Base-by-base conservation (phyloP, 1,140 invertebrate species). In the Lepidurus packardi region DNA sequence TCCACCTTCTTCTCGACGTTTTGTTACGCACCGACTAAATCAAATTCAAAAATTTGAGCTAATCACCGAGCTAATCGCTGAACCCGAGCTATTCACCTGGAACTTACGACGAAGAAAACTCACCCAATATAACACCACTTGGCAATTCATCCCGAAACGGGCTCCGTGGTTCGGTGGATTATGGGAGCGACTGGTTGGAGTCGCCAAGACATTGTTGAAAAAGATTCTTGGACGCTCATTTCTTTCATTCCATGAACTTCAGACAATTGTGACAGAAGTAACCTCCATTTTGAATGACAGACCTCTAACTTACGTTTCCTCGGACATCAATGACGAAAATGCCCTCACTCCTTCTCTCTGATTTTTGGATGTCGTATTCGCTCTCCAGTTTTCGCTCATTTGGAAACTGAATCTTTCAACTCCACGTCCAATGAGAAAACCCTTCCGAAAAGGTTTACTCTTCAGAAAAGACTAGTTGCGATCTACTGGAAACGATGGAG, bases 151-250 rank as follows among this genome's bases (percentile, higher is more conserved):
- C 43, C 80, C 81, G 11, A 76, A 76, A 77, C 76, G 78, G 45
- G 78, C 83, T 6, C 82, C 83, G 44, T 84, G 83, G 81, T 80
- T 78, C 47, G 83, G 84, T 65, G 84, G 83, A n/a, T 83, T 82
- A n/a, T 84, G 80, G 77, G 84, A 85, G 73, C 25, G 83, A 5
- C 43, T 85, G 43, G 79, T 84, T 34, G 42, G 75, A 5, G 75
- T 84, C 5, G 79, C 75, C 21, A 81, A 82, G 74, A 78, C 79
- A 8, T 9, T 74, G 13, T 34, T 81, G 1, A 78, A 53, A 44
- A 81, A 78, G 34, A 34, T 45, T 34, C 25, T 80, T 4, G 79
- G 79, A 21, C 74, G 43, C 8, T 65, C 21, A 16, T 3, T 16
- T 13, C 21, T 75, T 25, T 24, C 13, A 16, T 75, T 75, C 7